A percentile compares a stretch with the other conserved stretches of the same genome.
Conservation (phyloP, 2,113 vertebrate species). For the Phalacrocorax brasilianus region DNA sequence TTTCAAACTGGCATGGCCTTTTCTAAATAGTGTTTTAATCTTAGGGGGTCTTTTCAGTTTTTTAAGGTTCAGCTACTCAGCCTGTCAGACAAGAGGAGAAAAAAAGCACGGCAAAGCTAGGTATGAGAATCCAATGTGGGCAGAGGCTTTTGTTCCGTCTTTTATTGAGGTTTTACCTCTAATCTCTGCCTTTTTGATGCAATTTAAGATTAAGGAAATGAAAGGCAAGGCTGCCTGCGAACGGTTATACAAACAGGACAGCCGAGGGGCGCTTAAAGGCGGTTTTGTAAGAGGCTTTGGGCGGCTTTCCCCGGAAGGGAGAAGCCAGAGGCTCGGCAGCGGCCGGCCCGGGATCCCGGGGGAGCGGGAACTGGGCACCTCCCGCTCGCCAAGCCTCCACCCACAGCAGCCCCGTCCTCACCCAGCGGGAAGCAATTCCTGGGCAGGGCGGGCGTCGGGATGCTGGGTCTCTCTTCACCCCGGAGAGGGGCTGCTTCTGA, state of each 20-base stretch:
- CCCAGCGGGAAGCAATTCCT: fast-evolving
- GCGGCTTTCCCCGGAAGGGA: not conserved
- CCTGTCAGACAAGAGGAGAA: conserved; percentile 68
- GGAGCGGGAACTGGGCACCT: fast-evolving
- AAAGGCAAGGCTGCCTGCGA: conserved; percentile 72
- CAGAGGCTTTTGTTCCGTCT: conserved; percentile 74
- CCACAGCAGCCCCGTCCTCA: fast-evolving
- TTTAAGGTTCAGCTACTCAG: conserved; percentile 59
- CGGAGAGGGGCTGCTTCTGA: fast-evolving
- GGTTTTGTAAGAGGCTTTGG: conserved; percentile 63
- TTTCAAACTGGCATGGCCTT: conserved; percentile 72
- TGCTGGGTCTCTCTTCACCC: not conserved
- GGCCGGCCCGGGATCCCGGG: not conserved
- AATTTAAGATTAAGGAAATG: conserved; percentile 83
- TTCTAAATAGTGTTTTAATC: conserved; percentile 83
- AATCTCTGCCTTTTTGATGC: conserved; percentile 81
- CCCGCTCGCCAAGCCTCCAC: not conserved
- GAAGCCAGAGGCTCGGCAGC: not conserved
- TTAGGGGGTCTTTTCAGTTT: conserved; percentile 54
- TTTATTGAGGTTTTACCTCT: conserved; percentile 82
- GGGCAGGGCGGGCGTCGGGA: fast-evolving
- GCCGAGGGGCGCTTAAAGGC: conserved; percentile 59
- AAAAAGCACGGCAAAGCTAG: conserved; percentile 55
- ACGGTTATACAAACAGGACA: conserved; percentile 71
- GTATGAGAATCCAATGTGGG: conserved; percentile 69